Conservation (phyloP, 2,113 vertebrate species). For the Ophiodon elongatus region DNA sequence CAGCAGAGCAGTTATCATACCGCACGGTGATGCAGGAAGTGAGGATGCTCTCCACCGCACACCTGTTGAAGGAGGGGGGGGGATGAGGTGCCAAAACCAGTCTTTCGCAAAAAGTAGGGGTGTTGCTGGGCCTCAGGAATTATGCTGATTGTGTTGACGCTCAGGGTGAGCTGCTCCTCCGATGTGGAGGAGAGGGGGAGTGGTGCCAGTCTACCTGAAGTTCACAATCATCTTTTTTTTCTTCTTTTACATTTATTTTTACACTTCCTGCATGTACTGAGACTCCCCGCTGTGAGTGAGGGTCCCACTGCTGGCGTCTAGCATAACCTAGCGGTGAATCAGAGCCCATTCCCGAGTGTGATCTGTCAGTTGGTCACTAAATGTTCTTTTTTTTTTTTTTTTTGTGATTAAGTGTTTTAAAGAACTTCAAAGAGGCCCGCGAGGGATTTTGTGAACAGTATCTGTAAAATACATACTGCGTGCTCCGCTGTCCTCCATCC, state of each 20-base stretch:
- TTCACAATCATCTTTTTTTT: neutral
- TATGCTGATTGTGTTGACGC: neutral
- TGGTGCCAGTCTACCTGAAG: neutral
- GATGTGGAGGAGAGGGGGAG: neutral
- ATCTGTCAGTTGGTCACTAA: neutral
- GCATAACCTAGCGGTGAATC: neutral
- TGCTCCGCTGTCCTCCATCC: conserved; percentile 15
- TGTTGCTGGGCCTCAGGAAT: neutral
- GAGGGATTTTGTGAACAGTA: conserved; percentile 15
- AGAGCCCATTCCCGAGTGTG: neutral
- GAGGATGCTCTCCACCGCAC: neutral
- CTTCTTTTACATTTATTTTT: neutral
- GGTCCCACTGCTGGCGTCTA: neutral
- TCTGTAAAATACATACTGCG: conserved; percentile 23
- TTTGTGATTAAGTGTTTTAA: conserved; percentile 7
- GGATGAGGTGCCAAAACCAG: neutral
- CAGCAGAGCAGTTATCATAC: neutral
- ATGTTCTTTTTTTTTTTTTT: conserved; percentile 1
- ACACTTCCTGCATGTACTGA: neutral
- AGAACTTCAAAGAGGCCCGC: conserved; percentile 10
- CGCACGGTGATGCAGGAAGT: neutral
- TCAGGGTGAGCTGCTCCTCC: no score
- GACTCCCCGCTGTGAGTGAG: neutral
- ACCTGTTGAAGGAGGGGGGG: neutral
- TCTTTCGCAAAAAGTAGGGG: neutral